phyloP scores from a whole-genome alignment of 2,113 vertebrate species.

The Zosterops borbonicus region DNA sequence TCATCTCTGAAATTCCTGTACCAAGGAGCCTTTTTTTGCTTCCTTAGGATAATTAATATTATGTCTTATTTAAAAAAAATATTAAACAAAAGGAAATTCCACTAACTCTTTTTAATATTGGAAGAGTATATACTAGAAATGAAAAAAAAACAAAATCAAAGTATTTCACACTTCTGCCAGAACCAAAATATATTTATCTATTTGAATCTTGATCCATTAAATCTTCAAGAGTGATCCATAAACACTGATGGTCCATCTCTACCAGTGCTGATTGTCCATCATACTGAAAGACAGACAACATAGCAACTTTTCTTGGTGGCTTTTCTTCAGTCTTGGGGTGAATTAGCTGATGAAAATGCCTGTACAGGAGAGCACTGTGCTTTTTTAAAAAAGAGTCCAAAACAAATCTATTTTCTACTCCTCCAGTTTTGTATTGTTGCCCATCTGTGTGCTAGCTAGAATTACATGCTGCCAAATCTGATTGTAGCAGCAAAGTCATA shows the following conservation, averaged over 20 bases:
- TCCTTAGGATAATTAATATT: neutral
- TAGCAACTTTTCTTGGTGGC: neutral
- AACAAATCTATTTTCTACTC: neutral
- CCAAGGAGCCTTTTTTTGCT: neutral
- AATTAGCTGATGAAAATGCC: neutral
- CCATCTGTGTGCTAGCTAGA: neutral
- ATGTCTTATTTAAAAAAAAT: neutral
- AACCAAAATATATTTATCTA: neutral
- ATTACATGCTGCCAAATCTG: conserved; percentile 3
- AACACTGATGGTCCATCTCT: neutral
- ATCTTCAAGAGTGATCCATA: neutral
- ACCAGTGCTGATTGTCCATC: neutral
- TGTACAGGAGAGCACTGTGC: neutral
- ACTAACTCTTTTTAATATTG: neutral
- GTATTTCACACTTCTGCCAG: neutral
- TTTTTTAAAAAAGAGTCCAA: neutral
- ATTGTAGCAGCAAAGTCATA: neutral
- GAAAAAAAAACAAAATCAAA: neutral
- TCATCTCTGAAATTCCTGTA: neutral
- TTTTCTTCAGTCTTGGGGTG: neutral
- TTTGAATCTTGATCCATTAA: neutral
- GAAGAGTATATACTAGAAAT: neutral
- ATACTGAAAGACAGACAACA: neutral
- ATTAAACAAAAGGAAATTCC: neutral
- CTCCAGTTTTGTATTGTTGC: neutral